Conservation (phyloP, 2,113 vertebrate species). For the Gallinago undulata region DNA sequence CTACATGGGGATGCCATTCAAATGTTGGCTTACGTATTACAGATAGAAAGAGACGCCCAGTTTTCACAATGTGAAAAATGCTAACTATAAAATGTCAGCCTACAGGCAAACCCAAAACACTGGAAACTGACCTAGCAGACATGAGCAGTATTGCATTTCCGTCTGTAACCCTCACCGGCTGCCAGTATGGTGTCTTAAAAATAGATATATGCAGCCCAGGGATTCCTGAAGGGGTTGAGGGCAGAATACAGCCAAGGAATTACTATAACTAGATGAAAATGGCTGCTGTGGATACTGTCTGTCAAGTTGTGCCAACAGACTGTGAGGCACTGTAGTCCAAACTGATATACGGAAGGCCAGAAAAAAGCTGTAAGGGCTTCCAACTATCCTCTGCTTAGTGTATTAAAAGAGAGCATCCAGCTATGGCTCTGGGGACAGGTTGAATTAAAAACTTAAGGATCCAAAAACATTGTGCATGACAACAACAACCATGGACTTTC, state of each 20-base stretch:
- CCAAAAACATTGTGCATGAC: not conserved
- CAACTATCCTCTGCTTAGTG: not conserved
- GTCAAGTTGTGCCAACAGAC: not conserved
- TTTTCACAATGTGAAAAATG: not conserved
- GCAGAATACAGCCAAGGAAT: not conserved
- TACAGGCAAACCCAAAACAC: not conserved
- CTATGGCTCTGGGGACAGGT: not conserved
- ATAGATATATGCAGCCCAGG: not conserved
- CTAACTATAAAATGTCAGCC: not conserved
- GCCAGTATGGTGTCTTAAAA: slow-evolving; percentile 9
- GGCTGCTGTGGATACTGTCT: not conserved
- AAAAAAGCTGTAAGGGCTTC: not conserved
- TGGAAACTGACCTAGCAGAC: not conserved
- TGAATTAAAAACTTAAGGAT: not conserved
- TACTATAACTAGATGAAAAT: not conserved
- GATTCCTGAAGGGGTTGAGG: not conserved
- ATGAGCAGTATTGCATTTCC: not conserved
- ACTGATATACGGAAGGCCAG: not conserved
- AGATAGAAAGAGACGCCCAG: not conserved
- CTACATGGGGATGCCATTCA: accelerated
- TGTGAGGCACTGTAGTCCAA: not conserved
- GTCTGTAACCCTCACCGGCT: not conserved
- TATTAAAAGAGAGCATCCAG: not conserved
- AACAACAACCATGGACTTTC: not conserved
- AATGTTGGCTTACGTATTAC: accelerated